phyloP scores from a whole-genome alignment of 1,140 invertebrate genomes.

The Lepidotrigona ventralis region DNA sequence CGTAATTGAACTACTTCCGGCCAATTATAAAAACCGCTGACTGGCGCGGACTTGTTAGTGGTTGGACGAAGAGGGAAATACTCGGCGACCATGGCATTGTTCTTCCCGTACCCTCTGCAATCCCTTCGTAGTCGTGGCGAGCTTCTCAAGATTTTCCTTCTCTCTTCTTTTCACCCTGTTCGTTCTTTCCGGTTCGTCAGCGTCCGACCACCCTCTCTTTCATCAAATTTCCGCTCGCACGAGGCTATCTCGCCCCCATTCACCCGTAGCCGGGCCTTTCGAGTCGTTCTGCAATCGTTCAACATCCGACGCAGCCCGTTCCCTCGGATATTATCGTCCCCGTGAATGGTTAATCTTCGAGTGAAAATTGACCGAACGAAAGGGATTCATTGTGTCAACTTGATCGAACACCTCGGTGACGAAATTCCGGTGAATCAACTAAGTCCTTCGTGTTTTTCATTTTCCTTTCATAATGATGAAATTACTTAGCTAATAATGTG shows the following conservation, averaged over 20 bases:
- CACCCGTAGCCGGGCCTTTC: background rate
- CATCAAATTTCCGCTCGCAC: conserved; percentile 32
- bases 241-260: conserved; percentile 20
- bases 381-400: background rate
- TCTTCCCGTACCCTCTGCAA: background rate
- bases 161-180: background rate
- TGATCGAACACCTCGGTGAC: conserved; percentile 1
- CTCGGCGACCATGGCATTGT: conserved; percentile 1
- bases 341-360: conserved; percentile 39
- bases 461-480: background rate
- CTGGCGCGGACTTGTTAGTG: conserved; percentile 61
- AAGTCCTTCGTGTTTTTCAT: background rate
- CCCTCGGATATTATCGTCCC: conserved; percentile 46
- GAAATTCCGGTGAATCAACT: background rate
- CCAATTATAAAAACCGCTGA: conserved; percentile 73
- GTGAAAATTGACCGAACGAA: background rate
- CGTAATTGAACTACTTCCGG: conserved; percentile 73
- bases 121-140: background rate
- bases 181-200: background rate
- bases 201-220: background rate
- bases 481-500: too few relatives aligned
- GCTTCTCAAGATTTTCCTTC: background rate
- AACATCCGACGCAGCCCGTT: conserved; percentile 22
- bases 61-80: conserved; percentile 51
- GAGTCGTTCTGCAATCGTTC: conserved; percentile 27